Conservation (phyloP, 2,113 vertebrate genomes). For the Hemichromis elongatus region DNA sequence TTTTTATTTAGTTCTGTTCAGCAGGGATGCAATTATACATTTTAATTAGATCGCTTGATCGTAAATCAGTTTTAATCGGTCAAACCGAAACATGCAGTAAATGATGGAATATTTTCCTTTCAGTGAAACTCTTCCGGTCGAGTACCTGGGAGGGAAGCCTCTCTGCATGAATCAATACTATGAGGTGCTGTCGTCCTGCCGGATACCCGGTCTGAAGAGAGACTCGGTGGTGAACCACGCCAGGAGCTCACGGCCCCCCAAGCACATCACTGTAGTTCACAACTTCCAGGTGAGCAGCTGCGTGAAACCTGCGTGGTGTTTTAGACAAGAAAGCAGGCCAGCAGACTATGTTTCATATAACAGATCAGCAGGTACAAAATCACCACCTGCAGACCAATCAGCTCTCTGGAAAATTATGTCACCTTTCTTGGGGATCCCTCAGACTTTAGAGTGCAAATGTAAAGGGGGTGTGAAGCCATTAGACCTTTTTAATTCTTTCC, state of each 20-base stretch:
- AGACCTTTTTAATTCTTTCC: no score
- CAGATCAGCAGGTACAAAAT: background rate
- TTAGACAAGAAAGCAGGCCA: background rate
- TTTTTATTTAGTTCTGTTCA: background rate
- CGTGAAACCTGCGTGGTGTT: background rate
- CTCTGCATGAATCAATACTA: conserved; percentile 99
- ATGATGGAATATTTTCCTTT: background rate
- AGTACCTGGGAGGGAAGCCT: conserved; percentile 82
- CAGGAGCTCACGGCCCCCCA: conserved; percentile 77
- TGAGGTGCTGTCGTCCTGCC: conserved; percentile 92
- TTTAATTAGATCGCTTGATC: background rate
- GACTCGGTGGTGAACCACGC: conserved; percentile 85
- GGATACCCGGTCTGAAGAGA: conserved; percentile 84
- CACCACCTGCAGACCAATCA: no score
- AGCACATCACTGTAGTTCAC: conserved; percentile 89
- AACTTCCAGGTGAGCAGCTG: conserved; percentile 84
- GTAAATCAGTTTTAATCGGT: background rate
- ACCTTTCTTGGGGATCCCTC: no score
- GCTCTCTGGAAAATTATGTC: no score
- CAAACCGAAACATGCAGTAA: background rate
- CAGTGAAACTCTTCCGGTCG: conserved; percentile 89
- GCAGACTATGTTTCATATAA: background rate
- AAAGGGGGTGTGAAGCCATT: no score
- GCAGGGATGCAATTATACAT: background rate
- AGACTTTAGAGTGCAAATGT: no score